These are phyloP conservation scores for Antigone vipio DNA, from an alignment of 2,113 vertebrate genomes.

Conservation along the genomic window DNA sequence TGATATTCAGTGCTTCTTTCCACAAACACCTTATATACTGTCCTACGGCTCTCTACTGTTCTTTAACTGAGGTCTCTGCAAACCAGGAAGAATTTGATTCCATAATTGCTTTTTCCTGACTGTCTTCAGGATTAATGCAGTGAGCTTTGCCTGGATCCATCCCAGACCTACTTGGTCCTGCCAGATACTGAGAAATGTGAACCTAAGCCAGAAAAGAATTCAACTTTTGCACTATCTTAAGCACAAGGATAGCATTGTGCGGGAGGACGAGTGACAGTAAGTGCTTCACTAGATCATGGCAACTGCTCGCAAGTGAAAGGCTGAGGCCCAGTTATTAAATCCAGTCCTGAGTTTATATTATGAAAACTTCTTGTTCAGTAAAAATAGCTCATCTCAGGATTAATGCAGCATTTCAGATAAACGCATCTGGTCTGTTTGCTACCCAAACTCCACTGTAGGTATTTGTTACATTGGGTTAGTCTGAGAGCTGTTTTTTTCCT, in stretches of 20 bases:
- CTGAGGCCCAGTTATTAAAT: background rate
- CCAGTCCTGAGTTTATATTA: background rate
- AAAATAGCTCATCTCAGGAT: background rate
- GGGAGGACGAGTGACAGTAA: background rate
- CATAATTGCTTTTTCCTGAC: background rate
- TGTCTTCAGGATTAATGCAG: background rate
- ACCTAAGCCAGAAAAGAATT: background rate
- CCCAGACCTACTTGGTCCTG: background rate
- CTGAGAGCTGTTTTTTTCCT: background rate
- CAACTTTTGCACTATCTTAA: background rate
- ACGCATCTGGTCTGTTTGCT: background rate
- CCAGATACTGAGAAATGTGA: background rate
- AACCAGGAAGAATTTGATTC: background rate
- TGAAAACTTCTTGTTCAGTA: background rate
- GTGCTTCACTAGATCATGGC: background rate
- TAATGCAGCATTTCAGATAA: background rate
- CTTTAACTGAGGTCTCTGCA: background rate
- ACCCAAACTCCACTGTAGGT: background rate
- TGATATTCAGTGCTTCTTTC: background rate
- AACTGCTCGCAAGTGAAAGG: background rate
- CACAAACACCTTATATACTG: background rate
- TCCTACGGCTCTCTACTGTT: background rate
- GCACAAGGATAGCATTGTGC: background rate
- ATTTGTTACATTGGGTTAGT: background rate
- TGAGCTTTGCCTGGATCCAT: background rate